Evolutionary conservation across 2,113 vertebrate genomes (phyloP).

Genomic region (Hypocryptadius cinnamomeus): DNA sequence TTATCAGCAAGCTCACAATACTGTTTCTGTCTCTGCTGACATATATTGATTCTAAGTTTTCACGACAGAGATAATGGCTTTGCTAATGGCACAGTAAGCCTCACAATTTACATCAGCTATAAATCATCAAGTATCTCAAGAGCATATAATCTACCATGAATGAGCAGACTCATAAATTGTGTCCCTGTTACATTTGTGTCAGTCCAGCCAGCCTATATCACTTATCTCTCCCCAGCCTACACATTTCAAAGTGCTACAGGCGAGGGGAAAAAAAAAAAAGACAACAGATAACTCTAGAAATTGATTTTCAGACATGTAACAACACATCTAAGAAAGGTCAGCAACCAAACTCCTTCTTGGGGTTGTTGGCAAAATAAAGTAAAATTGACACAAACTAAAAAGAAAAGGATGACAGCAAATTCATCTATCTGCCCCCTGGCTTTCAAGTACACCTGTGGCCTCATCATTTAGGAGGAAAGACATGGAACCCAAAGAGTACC

Average conservation of each 20-base stretch:
- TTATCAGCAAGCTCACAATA: neutral
- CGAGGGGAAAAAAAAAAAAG: neutral
- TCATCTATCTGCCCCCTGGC: neutral
- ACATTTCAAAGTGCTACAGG: neutral
- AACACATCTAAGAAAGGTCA: conserved; percentile 23
- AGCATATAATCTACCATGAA: conserved; percentile 7
- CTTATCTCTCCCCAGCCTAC: neutral
- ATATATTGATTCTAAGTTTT: conserved; percentile 6
- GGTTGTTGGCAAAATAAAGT: neutral
- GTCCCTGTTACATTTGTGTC: neutral
- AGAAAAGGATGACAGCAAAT: neutral
- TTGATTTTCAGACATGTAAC: conserved; percentile 17
- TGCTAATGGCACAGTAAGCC: conserved; percentile 38
- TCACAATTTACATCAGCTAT: conserved; percentile 25
- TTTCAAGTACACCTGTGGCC: neutral
- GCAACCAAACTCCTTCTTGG: neutral
- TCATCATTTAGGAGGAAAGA: neutral
- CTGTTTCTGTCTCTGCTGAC: conserved; percentile 9
- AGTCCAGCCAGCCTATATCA: neutral
- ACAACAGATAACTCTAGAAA: neutral
- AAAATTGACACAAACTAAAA: neutral
- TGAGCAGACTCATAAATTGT: conserved; percentile 12
- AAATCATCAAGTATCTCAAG: conserved; percentile 12
- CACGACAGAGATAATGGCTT: conserved; percentile 8
- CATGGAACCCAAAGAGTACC: neutral